A percentile compares a stretch with the other conserved stretches of the same genome.
Evolutionary conservation across 2,113 vertebrate genomes (phyloP).

Genomic region (Physeter macrocephalus): DNA sequence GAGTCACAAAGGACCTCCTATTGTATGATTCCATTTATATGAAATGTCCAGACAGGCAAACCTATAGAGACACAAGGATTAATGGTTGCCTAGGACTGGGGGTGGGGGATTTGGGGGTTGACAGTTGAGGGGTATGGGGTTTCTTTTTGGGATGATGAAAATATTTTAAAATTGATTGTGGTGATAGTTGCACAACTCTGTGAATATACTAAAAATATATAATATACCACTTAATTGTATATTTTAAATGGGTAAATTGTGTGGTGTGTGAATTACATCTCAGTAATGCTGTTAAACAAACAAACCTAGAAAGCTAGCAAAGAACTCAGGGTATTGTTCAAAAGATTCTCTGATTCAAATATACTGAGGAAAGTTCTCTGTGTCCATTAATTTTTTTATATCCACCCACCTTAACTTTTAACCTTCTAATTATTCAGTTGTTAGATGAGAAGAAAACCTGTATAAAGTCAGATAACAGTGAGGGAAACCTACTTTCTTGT

Average conservation of each 20-base stretch:
- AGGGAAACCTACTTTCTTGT: neutral
- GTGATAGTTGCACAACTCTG: neutral
- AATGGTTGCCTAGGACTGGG: neutral
- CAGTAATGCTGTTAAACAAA: neutral
- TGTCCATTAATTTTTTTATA: neutral
- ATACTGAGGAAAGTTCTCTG: neutral
- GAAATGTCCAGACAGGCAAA: neutral
- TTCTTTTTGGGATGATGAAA: neutral
- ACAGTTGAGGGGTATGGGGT: neutral
- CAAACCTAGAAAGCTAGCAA: neutral
- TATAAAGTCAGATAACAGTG: neutral
- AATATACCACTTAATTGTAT: neutral
- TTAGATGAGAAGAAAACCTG: neutral
- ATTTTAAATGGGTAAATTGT: neutral
- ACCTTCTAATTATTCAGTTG: neutral
- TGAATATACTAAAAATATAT: neutral
- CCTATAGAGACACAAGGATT: neutral
- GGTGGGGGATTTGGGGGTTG: neutral
- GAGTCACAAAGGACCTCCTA: neutral
- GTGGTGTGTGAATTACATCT: neutral
- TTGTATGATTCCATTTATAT: neutral
- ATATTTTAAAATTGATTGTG: neutral
- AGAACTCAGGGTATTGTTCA: neutral
- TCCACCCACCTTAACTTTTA: neutral
- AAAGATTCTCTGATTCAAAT: neutral